These are phyloP conservation scores for Phenacoccus solenopsis DNA, from an alignment of 1,140 invertebrate genomes.

Conservation along the genomic window DNA sequence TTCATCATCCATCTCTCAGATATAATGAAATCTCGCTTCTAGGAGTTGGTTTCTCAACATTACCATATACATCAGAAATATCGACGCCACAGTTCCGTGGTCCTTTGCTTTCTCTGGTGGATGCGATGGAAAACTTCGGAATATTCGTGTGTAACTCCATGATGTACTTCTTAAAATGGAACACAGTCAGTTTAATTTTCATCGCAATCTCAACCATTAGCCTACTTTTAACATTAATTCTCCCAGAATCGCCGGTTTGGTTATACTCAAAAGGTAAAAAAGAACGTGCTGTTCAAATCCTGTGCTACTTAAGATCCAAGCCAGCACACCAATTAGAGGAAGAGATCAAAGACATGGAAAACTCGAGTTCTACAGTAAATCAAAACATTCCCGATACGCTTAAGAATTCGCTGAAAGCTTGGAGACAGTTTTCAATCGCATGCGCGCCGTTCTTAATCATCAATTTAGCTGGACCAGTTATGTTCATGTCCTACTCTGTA, in stretches of 20 bases:
- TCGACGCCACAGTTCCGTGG: neutral
- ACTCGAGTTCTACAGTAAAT: neutral
- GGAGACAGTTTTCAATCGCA: no score
- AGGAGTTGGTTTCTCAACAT: neutral
- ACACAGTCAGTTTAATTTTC: neutral
- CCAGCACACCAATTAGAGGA: constrained; percentile 25
- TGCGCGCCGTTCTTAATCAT: no score
- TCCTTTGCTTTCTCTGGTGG: constrained; percentile 5
- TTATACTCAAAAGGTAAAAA: constrained; percentile 37
- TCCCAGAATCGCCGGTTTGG: constrained; percentile 56
- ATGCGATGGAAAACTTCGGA: constrained; percentile 19
- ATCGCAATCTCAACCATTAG: neutral
- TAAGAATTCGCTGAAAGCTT: no score
- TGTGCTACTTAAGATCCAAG: constrained; percentile 35
- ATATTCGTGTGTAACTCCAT: constrained; percentile 8
- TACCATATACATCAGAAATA: constrained; percentile 14
- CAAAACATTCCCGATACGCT: no score
- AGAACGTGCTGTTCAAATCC: constrained; percentile 36
- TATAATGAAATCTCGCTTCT: no score
- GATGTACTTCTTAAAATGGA: neutral
- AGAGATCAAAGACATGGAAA: neutral
- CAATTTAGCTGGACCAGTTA: no score
- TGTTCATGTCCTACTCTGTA: no score
- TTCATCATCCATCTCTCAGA: no score
- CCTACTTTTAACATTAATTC: neutral